These are phyloP conservation scores for Cremastinae sp. DNA, from an alignment of 2,888 invertebrate genomes.

Conservation along the genomic window DNA sequence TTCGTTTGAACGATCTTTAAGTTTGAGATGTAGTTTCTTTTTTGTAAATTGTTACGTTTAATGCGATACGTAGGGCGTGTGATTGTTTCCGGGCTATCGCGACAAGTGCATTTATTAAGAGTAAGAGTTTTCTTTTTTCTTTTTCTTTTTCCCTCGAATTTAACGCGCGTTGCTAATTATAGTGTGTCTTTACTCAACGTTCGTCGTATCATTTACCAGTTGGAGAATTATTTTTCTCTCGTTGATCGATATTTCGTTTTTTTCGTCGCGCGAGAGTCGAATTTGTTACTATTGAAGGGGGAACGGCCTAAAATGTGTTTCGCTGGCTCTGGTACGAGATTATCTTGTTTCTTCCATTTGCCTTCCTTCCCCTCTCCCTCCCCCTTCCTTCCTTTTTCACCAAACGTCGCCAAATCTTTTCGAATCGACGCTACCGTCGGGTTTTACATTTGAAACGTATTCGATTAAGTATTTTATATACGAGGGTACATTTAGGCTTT, in stretches of 20 bases:
- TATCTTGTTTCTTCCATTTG: conserved; percentile 5
- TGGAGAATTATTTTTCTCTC: not conserved
- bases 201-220: conserved; percentile 1
- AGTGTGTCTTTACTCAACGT: conserved; percentile 9
- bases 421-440: conserved; percentile 35
- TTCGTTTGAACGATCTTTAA: conserved; percentile 46
- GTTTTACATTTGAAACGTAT: conserved; percentile 57
- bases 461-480: conserved; percentile 59
- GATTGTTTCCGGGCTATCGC: conserved; percentile 56
- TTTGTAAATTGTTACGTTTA: conserved; percentile 58
- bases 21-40: conserved; percentile 53
- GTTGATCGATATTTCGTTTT: conserved; percentile 16
- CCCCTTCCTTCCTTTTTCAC: no score
- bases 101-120: conserved; percentile 58
- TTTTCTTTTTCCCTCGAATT: no score
- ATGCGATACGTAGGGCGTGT: conserved; percentile 44
- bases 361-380: conserved; percentile 1
- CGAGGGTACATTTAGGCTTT: conserved; percentile 59
- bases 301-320: conserved; percentile 46
- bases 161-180: conserved; percentile 9
- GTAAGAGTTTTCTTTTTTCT: conserved; percentile 41
- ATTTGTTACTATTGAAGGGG: conserved; percentile 7
- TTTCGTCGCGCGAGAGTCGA: conserved; percentile 3
- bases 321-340: conserved; percentile 53
- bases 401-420: conserved; percentile 21